Evolutionary conservation across 2,888 invertebrate species (phyloP).

Genomic region (Agrotis clavis): DNA sequence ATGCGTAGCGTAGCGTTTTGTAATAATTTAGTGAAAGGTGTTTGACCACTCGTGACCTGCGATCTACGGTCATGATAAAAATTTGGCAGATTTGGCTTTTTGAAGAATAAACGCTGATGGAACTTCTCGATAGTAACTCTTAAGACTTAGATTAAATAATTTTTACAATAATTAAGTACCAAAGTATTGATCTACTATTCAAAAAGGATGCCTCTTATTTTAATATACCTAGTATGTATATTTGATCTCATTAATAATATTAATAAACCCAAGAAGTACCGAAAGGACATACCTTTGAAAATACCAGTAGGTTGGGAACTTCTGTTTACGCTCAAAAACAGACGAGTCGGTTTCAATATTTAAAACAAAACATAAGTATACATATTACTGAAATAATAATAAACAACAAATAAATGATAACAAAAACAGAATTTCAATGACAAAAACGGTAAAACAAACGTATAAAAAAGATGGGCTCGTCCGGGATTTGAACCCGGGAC

Average conservation of each 20-base stretch:
- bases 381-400: neutral
- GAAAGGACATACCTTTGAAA: neutral
- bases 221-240: neutral
- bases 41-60: slow-evolving; percentile 46
- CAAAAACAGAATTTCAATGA: neutral
- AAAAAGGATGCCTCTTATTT: neutral
- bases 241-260: neutral
- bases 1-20: too few relatives aligned
- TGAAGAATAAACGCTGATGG: neutral
- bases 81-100: neutral
- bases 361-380: neutral
- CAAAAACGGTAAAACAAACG: neutral
- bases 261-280: neutral
- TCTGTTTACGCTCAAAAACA: neutral
- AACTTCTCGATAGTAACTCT: neutral
- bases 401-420: neutral
- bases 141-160: neutral
- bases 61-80: slow-evolving; percentile 7
- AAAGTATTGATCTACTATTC: neutral
- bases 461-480: slow-evolving; percentile 84
- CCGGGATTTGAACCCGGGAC: slow-evolving; percentile 92
- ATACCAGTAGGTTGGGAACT: neutral
- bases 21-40: too few relatives aligned
- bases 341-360: neutral
- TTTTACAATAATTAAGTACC: too few relatives aligned